A percentile compares a stretch with the other conserved stretches of the same genome.
phyloP scores from a whole-genome alignment of 1,140 invertebrate genomes.

The Drosophila murphyi region DNA sequence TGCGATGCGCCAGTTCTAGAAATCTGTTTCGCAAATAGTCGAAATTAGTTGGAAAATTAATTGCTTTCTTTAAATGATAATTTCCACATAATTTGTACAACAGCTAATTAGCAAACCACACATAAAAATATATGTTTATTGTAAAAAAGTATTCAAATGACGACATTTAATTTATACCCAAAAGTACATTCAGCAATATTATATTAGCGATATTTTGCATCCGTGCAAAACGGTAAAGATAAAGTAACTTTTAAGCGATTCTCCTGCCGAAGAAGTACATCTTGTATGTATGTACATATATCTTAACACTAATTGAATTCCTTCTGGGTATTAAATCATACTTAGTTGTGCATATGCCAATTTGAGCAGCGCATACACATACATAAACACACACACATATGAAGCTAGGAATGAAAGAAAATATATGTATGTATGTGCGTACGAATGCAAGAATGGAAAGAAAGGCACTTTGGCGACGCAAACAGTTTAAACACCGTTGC shows the following conservation, averaged over 20 bases:
- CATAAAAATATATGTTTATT: background rate
- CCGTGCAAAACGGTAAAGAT: no score
- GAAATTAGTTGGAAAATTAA: constrained; percentile 68
- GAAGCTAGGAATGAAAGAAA: constrained; percentile 21
- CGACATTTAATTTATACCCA: no score
- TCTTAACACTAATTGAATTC: no score
- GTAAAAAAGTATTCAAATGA: no score
- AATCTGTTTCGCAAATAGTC: constrained; percentile 29
- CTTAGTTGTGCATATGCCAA: constrained; percentile 69
- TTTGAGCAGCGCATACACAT: constrained; percentile 29
- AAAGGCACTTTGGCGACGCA: constrained; percentile 39
- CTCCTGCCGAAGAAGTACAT: no score
- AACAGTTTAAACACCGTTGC: constrained; percentile 73
- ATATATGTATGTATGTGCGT: background rate
- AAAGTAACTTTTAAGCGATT: no score
- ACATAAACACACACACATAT: constrained; percentile 6
- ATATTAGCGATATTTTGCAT: no score
- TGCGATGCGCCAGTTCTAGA: constrained; percentile 53
- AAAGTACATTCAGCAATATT: no score
- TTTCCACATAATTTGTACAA: constrained; percentile 30
- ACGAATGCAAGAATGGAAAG: constrained; percentile 29
- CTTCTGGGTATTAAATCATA: constrained; percentile 50
- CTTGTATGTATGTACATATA: no score
- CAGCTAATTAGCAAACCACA: constrained; percentile 1
- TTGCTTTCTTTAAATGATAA: constrained; percentile 62